Percentiles rank a stretch among this genome's conserved stretches.
phyloP scores from a whole-genome alignment of 2,888 invertebrate genomes.

The Melipona bicolor region DNA sequence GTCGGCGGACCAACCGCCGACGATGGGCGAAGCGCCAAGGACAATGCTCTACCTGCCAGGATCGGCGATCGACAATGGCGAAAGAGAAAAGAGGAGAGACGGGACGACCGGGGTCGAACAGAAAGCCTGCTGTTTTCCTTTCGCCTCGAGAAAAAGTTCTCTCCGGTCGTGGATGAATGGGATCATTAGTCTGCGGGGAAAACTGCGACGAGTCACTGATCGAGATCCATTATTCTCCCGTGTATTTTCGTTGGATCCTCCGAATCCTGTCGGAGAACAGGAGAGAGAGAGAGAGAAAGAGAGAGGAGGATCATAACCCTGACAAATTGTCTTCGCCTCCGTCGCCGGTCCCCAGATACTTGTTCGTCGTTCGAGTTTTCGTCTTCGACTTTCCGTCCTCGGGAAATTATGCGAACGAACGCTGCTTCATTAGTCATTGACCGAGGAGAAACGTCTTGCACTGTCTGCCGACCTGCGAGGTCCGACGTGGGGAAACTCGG shows the following conservation, averaged over 20 bases:
- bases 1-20: conserved; percentile 59
- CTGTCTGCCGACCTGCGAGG: conserved; percentile 1
- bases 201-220: conserved; percentile 73
- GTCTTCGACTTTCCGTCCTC: conserved; percentile 41
- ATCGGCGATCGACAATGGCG: conserved; percentile 65
- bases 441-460: conserved; percentile 28
- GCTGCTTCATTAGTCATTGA: conserved; percentile 64
- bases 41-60: conserved; percentile 75
- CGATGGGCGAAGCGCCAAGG: conserved; percentile 67
- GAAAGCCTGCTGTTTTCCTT: conserved; percentile 77
- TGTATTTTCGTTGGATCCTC: conserved; percentile 71
- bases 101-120: conserved; percentile 64
- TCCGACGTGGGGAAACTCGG: not conserved
- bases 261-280: conserved; percentile 51
- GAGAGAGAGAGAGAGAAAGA: not conserved
- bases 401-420: conserved; percentile 11
- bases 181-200: conserved; percentile 75
- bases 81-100: conserved; percentile 43
- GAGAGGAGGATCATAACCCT: conserved; percentile 25
- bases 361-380: conserved; percentile 52
- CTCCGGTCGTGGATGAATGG: conserved; percentile 72
- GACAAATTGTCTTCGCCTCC: conserved; percentile 76
- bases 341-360: conserved; percentile 59
- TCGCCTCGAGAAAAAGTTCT: conserved; percentile 68
- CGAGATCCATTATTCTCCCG: conserved; percentile 72